phyloP scores from a whole-genome alignment of 1,140 invertebrate genomes.

The Maniola jurtina region DNA sequence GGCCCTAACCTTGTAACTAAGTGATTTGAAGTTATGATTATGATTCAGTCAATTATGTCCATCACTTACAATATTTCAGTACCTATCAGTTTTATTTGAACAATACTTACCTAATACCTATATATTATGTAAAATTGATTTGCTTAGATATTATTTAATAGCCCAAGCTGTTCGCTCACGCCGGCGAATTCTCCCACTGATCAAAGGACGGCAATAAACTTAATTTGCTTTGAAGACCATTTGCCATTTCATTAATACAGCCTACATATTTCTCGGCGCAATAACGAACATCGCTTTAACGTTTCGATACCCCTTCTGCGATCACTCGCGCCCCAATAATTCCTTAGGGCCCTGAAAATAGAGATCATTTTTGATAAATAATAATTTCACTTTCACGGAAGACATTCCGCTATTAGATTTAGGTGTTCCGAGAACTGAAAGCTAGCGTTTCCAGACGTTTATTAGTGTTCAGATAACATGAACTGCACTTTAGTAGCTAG shows the following conservation, averaged over 20 bases:
- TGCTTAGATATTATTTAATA: slow-evolving; percentile 9
- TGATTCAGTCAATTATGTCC: too few relatives aligned
- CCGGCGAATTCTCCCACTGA: slow-evolving; percentile 17
- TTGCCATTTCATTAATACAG: slow-evolving; percentile 46
- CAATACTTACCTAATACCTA: background rate
- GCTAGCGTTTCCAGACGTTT: slow-evolving; percentile 49
- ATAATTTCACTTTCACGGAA: slow-evolving; percentile 49
- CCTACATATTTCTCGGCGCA: slow-evolving; percentile 40
- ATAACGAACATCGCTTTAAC: slow-evolving; percentile 42
- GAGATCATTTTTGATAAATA: slow-evolving; percentile 34
- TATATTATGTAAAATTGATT: background rate
- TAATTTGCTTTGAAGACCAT: slow-evolving; percentile 33
- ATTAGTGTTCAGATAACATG: slow-evolving; percentile 46
- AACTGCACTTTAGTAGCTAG: slow-evolving; percentile 20
- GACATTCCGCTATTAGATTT: slow-evolving; percentile 58
- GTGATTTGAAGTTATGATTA: too few relatives aligned
- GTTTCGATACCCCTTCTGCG: slow-evolving; percentile 29
- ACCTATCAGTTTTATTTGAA: background rate
- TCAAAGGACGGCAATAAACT: slow-evolving; percentile 38
- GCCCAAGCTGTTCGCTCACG: background rate
- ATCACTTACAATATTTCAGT: too few relatives aligned
- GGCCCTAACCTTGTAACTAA: too few relatives aligned
- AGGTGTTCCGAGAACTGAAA: slow-evolving; percentile 56
- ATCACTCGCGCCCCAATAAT: background rate
- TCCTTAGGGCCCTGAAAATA: slow-evolving; percentile 31